Evolutionary conservation across 2,113 vertebrate species (phyloP).

Genomic region (Mesocricetus auratus): DNA sequence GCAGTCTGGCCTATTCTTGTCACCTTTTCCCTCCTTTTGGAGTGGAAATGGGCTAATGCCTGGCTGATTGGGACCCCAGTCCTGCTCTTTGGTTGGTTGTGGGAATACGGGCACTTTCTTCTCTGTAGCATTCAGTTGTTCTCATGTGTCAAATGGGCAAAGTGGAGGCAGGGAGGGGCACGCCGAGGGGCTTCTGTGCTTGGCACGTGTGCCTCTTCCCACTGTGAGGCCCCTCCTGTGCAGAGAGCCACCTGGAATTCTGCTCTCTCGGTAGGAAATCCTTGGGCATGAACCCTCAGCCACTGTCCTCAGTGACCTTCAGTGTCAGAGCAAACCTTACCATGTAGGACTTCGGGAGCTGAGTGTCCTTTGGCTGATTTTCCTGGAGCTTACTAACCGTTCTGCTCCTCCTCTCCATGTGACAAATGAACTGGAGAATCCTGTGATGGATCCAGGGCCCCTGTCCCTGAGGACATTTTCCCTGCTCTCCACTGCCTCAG

Average conservation of each 20-base stretch:
- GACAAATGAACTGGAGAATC: not conserved
- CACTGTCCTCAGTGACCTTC: not conserved
- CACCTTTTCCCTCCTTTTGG: not conserved
- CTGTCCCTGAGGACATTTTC: not conserved
- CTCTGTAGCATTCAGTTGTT: not conserved
- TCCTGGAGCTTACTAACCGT: not conserved
- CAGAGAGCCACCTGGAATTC: not conserved
- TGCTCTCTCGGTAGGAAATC: slow-evolving; percentile 7
- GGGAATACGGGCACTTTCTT: not conserved
- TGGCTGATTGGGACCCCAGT: not conserved
- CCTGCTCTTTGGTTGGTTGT: not conserved
- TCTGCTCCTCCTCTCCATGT: not conserved
- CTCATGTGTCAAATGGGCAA: not conserved
- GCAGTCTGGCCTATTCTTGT: not conserved
- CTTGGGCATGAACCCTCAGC: not conserved
- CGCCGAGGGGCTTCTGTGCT: not conserved
- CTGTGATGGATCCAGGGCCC: not conserved
- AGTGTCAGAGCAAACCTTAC: slow-evolving; percentile 16
- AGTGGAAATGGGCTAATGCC: not conserved
- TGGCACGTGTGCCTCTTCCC: not conserved
- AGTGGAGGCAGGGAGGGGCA: not conserved
- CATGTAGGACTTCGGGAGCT: not conserved
- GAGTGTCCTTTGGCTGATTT: not conserved
- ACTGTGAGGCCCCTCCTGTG: not conserved
- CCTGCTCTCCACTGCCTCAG: not conserved